Evolutionary conservation across 2,888 invertebrate genomes (phyloP).

Genomic region (Drosophila birchii): DNA sequence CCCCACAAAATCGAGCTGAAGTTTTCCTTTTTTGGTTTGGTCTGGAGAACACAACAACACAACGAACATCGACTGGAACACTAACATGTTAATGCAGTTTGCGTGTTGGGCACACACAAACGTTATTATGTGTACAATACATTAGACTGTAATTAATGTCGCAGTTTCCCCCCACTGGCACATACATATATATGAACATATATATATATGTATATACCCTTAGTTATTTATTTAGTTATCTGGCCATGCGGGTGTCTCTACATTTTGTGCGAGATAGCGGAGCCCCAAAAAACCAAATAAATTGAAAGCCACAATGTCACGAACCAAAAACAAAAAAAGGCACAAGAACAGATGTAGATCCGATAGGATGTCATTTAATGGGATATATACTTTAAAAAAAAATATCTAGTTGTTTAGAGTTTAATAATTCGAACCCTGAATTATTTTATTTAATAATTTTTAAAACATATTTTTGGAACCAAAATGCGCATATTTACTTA

Average conservation of each 20-base stretch:
- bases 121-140: constrained; percentile 43
- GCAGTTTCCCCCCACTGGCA: constrained; percentile 19
- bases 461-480: too few relatives aligned
- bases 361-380: constrained; percentile 37
- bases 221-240: constrained; percentile 42
- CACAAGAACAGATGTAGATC: constrained; percentile 29
- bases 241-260: constrained; percentile 43
- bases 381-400: constrained; percentile 2
- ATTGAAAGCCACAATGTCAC: constrained; percentile 48
- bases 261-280: constrained; percentile 19
- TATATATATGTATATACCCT: not conserved
- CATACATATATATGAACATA: constrained; percentile 1
- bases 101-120: constrained; percentile 32
- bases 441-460: not conserved
- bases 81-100: constrained; percentile 62
- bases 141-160: constrained; percentile 71
- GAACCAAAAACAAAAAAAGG: constrained; percentile 25
- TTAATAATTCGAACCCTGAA: not conserved
- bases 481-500: too few relatives aligned
- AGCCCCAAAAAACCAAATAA: constrained; percentile 23
- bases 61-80: constrained; percentile 17
- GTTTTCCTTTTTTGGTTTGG: constrained; percentile 4
- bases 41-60: constrained; percentile 12
- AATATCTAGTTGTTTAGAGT: not conserved
- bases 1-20: constrained; percentile 2